Conservation (phyloP, 1,140 invertebrate species). For the Lithobius niger region DNA sequence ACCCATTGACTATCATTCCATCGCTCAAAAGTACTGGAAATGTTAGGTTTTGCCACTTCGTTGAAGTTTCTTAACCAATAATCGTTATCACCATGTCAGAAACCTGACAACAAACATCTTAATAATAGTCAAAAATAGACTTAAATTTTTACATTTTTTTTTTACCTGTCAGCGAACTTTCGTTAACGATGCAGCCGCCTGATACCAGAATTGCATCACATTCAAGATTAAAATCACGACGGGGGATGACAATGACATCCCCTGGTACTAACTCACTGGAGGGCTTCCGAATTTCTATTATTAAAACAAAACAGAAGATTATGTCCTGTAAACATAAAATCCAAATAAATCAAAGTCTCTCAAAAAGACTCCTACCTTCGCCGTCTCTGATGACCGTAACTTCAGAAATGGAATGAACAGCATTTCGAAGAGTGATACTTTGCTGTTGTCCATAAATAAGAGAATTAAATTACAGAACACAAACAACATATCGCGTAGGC, state of each 20-base stretch:
- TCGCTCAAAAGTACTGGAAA: no score
- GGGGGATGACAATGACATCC: slow-evolving; percentile 23
- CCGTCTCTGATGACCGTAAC: slow-evolving; percentile 22
- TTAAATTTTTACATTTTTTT: background rate
- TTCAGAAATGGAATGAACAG: slow-evolving; percentile 18
- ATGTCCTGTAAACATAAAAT: background rate
- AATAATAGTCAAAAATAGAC: background rate
- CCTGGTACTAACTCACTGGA: slow-evolving; percentile 26
- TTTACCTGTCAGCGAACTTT: slow-evolving; percentile 27
- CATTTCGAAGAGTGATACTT: slow-evolving; percentile 26
- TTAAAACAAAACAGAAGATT: slow-evolving; percentile 6
- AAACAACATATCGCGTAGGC: no score
- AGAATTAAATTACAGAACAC: no score
- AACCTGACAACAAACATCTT: no score
- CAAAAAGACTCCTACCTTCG: slow-evolving; percentile 1
- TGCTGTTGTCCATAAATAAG: no score
- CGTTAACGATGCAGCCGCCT: slow-evolving; percentile 27
- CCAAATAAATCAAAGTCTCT: background rate
- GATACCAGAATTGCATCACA: slow-evolving; percentile 27
- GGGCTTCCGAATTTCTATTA: slow-evolving; percentile 16
- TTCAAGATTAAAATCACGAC: slow-evolving; percentile 16
- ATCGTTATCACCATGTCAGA: no score
- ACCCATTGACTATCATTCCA: no score
- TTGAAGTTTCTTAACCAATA: no score
- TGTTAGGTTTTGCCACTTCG: no score